Evolutionary conservation across 2,113 vertebrate species (phyloP).

Genomic region (Myotis lucifugus): DNA sequence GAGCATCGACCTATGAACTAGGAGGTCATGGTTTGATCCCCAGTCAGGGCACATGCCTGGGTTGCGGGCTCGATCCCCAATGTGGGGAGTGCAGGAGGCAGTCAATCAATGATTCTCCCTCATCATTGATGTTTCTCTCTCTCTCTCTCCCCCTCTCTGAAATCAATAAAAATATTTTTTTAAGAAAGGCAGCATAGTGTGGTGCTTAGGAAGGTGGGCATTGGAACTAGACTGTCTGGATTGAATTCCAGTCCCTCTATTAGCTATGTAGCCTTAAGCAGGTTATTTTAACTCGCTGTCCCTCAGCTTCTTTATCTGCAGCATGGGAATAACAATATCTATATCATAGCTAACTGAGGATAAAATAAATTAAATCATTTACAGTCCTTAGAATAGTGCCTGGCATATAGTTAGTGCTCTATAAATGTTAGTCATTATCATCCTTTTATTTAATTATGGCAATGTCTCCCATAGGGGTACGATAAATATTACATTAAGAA

Average conservation of each 20-base stretch:
- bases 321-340: not conserved
- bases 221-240: not conserved
- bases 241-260: not conserved
- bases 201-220: not conserved
- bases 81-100: no score
- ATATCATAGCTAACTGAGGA: not conserved
- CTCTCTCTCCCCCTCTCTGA: no score
- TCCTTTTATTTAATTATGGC: not conserved
- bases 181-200: not conserved
- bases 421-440: not conserved
- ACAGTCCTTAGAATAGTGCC: not conserved
- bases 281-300: not conserved
- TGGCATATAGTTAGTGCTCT: not conserved
- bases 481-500: not conserved
- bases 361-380: slow-evolving; percentile 2
- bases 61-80: no score
- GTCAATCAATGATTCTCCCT: no score
- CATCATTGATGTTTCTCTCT: no score
- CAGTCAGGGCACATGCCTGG: no score
- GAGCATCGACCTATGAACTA: no score
- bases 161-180: no score
- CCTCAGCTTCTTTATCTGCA: not conserved
- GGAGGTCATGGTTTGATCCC: no score
- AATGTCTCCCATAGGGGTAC: not conserved
- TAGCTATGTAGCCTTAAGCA: not conserved